phyloP scores from a whole-genome alignment of 2,113 vertebrate species.

The Chiloscyllium plagiosum region DNA sequence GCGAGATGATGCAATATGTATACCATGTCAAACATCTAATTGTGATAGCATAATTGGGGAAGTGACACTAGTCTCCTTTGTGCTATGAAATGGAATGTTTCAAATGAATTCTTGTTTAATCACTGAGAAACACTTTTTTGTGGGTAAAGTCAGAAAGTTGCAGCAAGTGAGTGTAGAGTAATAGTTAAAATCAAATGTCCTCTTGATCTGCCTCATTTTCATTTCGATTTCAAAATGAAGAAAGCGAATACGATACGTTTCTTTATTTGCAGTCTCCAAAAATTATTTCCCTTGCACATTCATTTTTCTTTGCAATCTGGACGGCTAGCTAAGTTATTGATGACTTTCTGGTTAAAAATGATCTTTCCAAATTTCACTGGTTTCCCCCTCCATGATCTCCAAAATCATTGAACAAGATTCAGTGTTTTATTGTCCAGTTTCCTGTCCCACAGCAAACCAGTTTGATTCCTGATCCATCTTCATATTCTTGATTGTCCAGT shows the following conservation, averaged over 20 bases:
- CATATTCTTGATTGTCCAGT: not conserved
- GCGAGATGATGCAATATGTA: not conserved
- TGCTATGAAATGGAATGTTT: not conserved
- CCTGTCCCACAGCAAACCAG: not conserved
- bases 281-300: not conserved
- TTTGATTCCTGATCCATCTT: not conserved
- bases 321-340: not conserved
- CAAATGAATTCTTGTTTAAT: not conserved
- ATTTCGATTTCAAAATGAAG: not conserved
- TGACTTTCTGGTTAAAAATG: not conserved
- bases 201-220: not conserved
- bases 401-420: not conserved
- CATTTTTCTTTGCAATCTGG: not conserved
- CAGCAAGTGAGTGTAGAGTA: not conserved
- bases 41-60: not conserved
- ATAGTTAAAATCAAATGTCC: not conserved
- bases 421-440: not conserved
- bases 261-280: too few relatives aligned
- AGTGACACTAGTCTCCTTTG: not conserved
- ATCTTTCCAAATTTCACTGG: not conserved
- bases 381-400: not conserved
- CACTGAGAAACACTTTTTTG: not conserved
- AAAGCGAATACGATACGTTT: not conserved
- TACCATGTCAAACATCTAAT: not conserved
- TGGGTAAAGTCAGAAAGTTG: not conserved